Evolutionary conservation across 2,888 invertebrate genomes (phyloP).

Genomic region (Napeogenes inachia): DNA sequence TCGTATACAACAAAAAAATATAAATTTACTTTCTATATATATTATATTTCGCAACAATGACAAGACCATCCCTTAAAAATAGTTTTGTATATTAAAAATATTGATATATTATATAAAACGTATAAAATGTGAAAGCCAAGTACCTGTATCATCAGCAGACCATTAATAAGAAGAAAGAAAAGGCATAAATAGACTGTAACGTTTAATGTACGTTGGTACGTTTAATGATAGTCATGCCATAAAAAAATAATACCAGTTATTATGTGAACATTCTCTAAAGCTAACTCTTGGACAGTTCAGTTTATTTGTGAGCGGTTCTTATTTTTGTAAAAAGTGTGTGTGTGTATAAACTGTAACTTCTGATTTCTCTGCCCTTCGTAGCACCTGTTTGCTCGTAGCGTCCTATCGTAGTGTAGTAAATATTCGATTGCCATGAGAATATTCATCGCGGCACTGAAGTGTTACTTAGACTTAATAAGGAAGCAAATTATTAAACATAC

Average conservation of each 20-base stretch:
- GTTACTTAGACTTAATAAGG: conserved; percentile 1
- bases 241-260: background rate
- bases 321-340: background rate
- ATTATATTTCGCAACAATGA: no score
- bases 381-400: conserved; percentile 27
- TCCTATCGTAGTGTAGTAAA: background rate
- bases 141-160: conserved; percentile 1
- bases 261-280: background rate
- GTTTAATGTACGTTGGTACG: conserved; percentile 1
- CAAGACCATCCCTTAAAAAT: no score
- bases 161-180: conserved; percentile 6
- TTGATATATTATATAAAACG: no score
- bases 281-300: no score
- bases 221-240: background rate
- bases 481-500: conserved; percentile 40
- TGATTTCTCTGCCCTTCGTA: conserved; percentile 1
- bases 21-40: no score
- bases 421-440: no score
- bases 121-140: background rate
- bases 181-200: conserved; percentile 5
- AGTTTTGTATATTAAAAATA: no score
- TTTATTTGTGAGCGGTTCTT: background rate
- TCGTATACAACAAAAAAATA: no score
- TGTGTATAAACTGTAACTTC: background rate
- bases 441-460: background rate